These are phyloP conservation scores for Dunckerocampus dactyliophorus DNA, from an alignment of 2,113 vertebrate genomes.

Conservation along the genomic window DNA sequence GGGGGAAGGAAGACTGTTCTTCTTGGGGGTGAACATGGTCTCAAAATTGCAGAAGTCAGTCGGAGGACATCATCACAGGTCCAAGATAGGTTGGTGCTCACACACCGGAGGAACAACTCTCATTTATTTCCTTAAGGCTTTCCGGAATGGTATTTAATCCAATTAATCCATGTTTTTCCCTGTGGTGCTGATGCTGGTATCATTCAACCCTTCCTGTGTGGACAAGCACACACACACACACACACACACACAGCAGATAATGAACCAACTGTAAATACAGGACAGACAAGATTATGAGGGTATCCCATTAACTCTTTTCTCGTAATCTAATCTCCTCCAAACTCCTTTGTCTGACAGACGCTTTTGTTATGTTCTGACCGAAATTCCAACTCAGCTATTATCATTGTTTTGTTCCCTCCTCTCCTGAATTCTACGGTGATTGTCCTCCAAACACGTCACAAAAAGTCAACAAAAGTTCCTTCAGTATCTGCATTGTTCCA, in stretches of 20 bases:
- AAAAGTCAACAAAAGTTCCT: slow-evolving; percentile 9
- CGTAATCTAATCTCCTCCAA: slow-evolving; percentile 48
- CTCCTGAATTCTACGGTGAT: slow-evolving; percentile 51
- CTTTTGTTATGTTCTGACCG: slow-evolving; percentile 58
- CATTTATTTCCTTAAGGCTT: slow-evolving; percentile 2
- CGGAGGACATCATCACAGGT: not conserved
- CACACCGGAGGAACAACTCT: no score
- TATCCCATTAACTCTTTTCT: slow-evolving; percentile 28
- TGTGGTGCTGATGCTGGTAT: no score
- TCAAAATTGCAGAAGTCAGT: slow-evolving; percentile 1
- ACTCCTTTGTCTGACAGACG: slow-evolving; percentile 55
- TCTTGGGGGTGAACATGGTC: slow-evolving; percentile 64
- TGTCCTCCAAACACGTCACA: slow-evolving; percentile 17
- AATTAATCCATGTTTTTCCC: not conserved
- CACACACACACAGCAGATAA: not conserved
- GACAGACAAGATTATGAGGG: slow-evolving; percentile 1
- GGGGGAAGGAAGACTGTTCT: slow-evolving; percentile 66
- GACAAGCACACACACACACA: not conserved
- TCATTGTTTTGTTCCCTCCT: slow-evolving; percentile 59
- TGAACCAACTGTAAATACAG: not conserved
- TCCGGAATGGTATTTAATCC: slow-evolving; percentile 15
- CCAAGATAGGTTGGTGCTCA: not conserved
- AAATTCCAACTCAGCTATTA: slow-evolving; percentile 55
- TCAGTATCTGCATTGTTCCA: not conserved
- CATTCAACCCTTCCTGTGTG: not conserved